phyloP scores from a whole-genome alignment of 2,888 invertebrate genomes.

The Folsomia manolachei region DNA sequence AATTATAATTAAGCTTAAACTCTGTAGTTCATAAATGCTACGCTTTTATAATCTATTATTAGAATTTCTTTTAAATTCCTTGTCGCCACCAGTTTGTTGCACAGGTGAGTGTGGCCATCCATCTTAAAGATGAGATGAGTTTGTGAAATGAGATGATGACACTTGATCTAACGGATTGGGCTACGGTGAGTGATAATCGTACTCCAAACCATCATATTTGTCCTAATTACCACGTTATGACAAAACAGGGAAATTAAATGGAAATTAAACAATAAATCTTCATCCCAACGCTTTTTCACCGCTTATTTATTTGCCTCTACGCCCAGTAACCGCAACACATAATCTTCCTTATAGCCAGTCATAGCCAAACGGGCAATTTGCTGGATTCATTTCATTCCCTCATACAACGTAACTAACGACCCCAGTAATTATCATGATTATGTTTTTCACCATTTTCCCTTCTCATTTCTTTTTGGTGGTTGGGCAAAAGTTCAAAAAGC shows the following conservation, averaged over 20 bases:
- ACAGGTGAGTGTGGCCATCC: too few relatives aligned
- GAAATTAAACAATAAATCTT: neutral
- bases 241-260: slow-evolving; percentile 9
- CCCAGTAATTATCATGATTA: slow-evolving; percentile 16
- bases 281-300: neutral
- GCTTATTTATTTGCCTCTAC: too few relatives aligned
- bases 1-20: too few relatives aligned
- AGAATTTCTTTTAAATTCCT: neutral
- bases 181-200: too few relatives aligned
- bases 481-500: neutral
- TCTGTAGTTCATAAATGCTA: too few relatives aligned
- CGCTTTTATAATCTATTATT: neutral
- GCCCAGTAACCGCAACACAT: too few relatives aligned
- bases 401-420: neutral
- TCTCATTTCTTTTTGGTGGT: neutral
- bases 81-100: too few relatives aligned
- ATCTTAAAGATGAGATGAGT: too few relatives aligned
- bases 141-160: too few relatives aligned
- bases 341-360: too few relatives aligned
- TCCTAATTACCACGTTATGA: slow-evolving; percentile 1
- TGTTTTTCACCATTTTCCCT: neutral
- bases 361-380: too few relatives aligned
- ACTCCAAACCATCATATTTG: neutral
- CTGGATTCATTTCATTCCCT: neutral
- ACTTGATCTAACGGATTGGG: too few relatives aligned